Base-by-base conservation (phyloP, 2,888 invertebrate species). In the Noctua janthe region DNA sequence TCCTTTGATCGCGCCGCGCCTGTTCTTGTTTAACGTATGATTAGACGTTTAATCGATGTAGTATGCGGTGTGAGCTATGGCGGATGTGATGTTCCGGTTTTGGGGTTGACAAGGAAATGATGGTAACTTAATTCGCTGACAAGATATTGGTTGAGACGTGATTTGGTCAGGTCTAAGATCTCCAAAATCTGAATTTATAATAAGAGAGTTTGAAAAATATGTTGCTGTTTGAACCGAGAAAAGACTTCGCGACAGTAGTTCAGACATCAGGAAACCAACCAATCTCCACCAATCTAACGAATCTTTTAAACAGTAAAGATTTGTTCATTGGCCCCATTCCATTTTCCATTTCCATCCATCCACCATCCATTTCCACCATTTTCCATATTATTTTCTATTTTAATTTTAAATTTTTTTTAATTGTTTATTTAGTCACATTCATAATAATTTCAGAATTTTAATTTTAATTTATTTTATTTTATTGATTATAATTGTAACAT, bases 1-100 rank as follows among this genome's bases (percentile, higher is more conserved):
- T 93, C 95, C 96, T 97, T 97, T 97, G 97, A 96, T 95, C 95
- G 93, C 94, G 91, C 89, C 92, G 91, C 93, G 92, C 91, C 91
- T 92, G 95, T 94, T 94, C 95, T 95, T 95, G 95, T 94, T 92
- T 90, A 90, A 91, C 92, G 90, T 90, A 87, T 90, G 92, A 94
- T 93, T 93, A 92, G 91, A 88, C 86, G 88, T 92, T 91, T 92
- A 91, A 91, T 91, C 91, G 90, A 91, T 88, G 88, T 88, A 64
- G 80, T 75, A 82, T 86, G 86, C 54, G 78, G 74, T 73, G 76
- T 71, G 62, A 75, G 62, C 66, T 76, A 74, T 81, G 74, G 69
- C 71, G 43, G 43, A 59, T 76, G 64, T 78, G 62, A 59, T 80
- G 76, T 83, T 69, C 43, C n/a, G 56, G 71, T 59, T 82, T 39